Conservation (phyloP, 2,888 invertebrate genomes). For the Drosophila rellima region DNA sequence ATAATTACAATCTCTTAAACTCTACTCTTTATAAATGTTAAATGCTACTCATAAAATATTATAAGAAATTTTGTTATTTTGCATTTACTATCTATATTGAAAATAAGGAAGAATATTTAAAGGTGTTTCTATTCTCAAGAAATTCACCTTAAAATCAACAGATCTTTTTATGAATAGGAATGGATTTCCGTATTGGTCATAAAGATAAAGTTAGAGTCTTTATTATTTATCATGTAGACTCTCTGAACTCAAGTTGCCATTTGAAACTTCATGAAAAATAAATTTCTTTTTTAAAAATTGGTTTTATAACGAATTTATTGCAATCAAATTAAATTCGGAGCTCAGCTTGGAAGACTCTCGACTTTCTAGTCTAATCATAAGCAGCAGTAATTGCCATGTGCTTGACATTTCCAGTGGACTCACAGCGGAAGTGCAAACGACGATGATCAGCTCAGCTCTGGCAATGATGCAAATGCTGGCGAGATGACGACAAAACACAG, state of each 20-base stretch:
- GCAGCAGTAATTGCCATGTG: slow-evolving; percentile 5
- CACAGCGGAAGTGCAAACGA: slow-evolving; percentile 30
- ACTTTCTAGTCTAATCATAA: neutral
- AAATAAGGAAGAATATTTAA: too few relatives aligned
- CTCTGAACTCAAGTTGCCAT: too few relatives aligned
- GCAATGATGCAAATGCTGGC: slow-evolving; percentile 68
- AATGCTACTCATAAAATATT: too few relatives aligned
- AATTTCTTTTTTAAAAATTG: neutral
- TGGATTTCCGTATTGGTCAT: too few relatives aligned
- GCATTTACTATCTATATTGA: too few relatives aligned
- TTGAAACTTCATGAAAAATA: neutral
- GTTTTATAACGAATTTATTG: neutral
- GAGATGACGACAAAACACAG: slow-evolving; percentile 46
- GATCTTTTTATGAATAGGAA: too few relatives aligned
- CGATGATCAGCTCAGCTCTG: slow-evolving; percentile 40
- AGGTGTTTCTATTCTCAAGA: too few relatives aligned
- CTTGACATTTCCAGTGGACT: slow-evolving; percentile 27
- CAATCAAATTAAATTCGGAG: neutral
- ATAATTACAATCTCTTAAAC: too few relatives aligned
- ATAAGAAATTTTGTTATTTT: too few relatives aligned
- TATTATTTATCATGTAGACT: too few relatives aligned
- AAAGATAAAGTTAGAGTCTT: neutral
- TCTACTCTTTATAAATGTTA: too few relatives aligned
- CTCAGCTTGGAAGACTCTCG: neutral
- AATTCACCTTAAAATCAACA: too few relatives aligned